phyloP scores from a whole-genome alignment of 2,113 vertebrate species.

The Helogale parvula region DNA sequence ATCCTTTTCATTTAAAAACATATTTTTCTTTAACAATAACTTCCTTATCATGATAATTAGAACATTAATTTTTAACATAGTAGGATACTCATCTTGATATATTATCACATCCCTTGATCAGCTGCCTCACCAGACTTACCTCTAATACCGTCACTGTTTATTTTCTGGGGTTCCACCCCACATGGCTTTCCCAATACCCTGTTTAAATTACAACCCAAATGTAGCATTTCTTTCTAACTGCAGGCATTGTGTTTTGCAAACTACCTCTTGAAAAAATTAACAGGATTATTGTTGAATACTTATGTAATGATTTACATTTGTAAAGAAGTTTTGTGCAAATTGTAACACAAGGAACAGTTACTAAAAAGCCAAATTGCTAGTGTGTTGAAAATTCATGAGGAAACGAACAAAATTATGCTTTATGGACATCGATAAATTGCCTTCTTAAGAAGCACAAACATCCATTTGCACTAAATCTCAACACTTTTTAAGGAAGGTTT shows the following conservation, averaged over 20 bases:
- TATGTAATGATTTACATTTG: not conserved
- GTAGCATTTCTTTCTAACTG: not conserved
- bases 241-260: not conserved
- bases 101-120: not conserved
- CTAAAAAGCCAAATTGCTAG: not conserved
- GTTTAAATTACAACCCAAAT: not conserved
- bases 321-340: not conserved
- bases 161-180: not conserved
- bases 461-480: not conserved
- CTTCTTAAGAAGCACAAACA: not conserved
- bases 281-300: not conserved
- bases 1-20: not conserved
- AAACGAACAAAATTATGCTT: not conserved
- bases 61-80: not conserved
- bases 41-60: not conserved
- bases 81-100: not conserved
- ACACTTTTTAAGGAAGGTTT: not conserved
- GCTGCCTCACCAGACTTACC: not conserved
- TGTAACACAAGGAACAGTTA: not conserved
- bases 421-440: not conserved
- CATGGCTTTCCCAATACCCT: not conserved
- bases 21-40: not conserved
- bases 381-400: not conserved
- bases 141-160: not conserved
- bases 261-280: not conserved